These are phyloP conservation scores for Sylvilagus bachmani DNA, from an alignment of 2,113 vertebrate species.

Conservation along the genomic window DNA sequence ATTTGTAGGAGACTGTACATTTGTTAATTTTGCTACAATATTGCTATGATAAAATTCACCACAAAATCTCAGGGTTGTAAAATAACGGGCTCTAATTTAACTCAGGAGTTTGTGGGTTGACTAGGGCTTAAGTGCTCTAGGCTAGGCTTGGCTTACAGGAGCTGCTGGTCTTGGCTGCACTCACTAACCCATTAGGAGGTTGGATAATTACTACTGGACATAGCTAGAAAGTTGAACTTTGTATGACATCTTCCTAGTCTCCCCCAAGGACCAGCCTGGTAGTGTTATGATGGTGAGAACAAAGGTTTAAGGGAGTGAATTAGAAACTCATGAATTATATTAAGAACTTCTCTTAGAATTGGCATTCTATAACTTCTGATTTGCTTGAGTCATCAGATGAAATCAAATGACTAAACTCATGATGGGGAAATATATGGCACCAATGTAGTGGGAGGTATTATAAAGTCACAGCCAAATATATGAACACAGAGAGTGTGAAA, in stretches of 20 bases:
- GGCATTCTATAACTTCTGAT: no score
- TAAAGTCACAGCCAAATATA: background rate
- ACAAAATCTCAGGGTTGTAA: background rate
- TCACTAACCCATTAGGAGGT: background rate
- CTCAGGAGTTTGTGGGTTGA: background rate
- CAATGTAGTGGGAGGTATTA: background rate
- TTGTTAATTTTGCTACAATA: background rate
- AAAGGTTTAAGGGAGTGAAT: background rate
- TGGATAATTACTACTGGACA: background rate
- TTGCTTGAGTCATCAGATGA: background rate
- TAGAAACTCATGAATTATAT: background rate
- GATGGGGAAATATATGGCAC: background rate
- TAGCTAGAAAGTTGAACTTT: background rate
- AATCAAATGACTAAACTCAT: background rate
- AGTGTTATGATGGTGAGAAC: background rate
- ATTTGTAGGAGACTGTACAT: background rate
- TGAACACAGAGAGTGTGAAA: background rate
- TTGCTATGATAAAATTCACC: background rate
- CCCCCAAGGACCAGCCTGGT: background rate
- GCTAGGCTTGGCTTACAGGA: background rate
- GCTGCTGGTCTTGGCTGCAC: background rate
- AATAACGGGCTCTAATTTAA: background rate
- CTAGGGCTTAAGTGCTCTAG: background rate
- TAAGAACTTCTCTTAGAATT: no score
- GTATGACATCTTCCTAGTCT: background rate